These are phyloP conservation scores for Daboia siamensis DNA, from an alignment of 2,113 vertebrate genomes.

Conservation along the genomic window DNA sequence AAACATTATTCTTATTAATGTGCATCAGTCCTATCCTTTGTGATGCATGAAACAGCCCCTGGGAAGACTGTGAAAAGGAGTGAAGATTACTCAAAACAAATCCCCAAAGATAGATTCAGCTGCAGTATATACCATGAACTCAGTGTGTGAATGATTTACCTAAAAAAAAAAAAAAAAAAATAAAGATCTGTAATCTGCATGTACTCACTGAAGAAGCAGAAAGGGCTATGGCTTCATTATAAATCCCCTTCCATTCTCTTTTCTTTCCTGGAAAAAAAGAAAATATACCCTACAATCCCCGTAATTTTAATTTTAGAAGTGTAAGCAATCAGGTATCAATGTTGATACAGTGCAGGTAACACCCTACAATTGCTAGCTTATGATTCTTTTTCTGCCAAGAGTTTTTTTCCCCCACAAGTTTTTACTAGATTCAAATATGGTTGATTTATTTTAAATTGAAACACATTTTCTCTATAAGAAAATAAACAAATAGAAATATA, in stretches of 20 bases:
- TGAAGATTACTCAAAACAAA: not conserved
- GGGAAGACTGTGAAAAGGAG: not conserved
- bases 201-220: not conserved
- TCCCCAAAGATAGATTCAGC: not conserved
- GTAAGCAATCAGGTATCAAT: not conserved
- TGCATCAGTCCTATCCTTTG: not conserved
- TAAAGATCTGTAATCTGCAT: not conserved
- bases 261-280: not conserved
- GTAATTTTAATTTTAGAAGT: not conserved
- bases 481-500: not conserved
- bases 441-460: not conserved
- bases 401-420: too few species aligned
- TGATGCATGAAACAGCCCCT: not conserved
- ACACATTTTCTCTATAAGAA: not conserved
- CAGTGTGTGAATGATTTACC: not conserved
- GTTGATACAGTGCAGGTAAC: not conserved
- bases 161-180: not conserved
- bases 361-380: not conserved
- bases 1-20: not conserved
- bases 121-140: not conserved
- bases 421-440: not conserved
- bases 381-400: not conserved
- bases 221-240: not conserved
- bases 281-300: not conserved
- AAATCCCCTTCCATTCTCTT: not conserved